Base-by-base conservation (phyloP, 2,113 vertebrate species). In the Ardeotis arabs region DNA sequence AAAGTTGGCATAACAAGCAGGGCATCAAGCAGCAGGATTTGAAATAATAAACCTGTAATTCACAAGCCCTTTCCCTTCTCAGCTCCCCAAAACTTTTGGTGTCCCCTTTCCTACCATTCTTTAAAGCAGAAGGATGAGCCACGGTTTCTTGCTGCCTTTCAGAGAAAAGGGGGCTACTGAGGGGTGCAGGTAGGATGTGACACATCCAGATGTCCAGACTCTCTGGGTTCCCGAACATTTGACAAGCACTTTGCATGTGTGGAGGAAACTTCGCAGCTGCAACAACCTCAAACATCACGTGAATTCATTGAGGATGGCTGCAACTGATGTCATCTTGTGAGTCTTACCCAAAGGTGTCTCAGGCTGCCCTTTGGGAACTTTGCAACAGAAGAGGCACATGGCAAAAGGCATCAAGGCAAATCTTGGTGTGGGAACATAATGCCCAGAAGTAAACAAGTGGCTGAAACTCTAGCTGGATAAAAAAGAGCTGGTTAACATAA, bases 1-100 rank as follows among this genome's bases (percentile, higher is more conserved):
- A 95, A 95, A 89, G 37, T 49, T 87, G 77, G 93, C 66, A 82
- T 59, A 95, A 87, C 79, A 94, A 94, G 28, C 62, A 80, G 50
- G 63, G 31, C 53, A 45, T 44, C 80, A 63, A 78, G 70, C 58
- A 77, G 29, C 64, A 74, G 63, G 49, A 93, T 53, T 39, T 23
- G 15, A 89, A 87, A 89, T 87, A 91, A 84, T 75, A 55, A 90
- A 87, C 66, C 84, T 95, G 73, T 39, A 49, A 75, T 49, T 84
- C 50, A 49, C 20, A 37, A 44, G 27, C 39, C 24, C 7, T 39
- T 47, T 85, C 21, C 12, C 31, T 83, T 73, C 76, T 79, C 10
- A 41, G 12, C 16, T 78, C 55, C 33, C 29, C 74, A 55, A 82
- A 89, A 39, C 28, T 56, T 90, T 35, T 62, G 31, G 28, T 56